Percentiles rank a stretch among this genome's conserved stretches.
Conservation (phyloP, 2,797 vertebrate species). For the Rachycentron canadum region DNA sequence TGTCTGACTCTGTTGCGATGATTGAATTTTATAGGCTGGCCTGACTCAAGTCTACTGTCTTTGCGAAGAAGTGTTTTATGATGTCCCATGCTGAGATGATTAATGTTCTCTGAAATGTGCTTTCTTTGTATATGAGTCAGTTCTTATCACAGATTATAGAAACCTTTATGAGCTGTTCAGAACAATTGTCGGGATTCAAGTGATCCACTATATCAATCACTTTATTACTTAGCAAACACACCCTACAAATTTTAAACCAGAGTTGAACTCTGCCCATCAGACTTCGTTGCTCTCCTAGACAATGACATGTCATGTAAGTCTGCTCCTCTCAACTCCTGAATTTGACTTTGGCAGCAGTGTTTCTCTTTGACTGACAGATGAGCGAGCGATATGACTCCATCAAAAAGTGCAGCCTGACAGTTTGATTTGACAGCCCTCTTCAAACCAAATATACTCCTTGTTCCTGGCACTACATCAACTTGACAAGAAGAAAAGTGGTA, state of each 20-base stretch:
- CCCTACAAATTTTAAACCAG: slow-evolving; percentile 46
- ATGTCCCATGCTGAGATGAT: slow-evolving; percentile 56
- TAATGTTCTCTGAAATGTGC: slow-evolving; percentile 55
- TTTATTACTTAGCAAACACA: slow-evolving; percentile 61
- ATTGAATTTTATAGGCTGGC: slow-evolving; percentile 60
- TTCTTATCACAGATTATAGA: slow-evolving; percentile 57
- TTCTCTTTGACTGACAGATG: slow-evolving; percentile 81
- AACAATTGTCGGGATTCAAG: slow-evolving; percentile 46
- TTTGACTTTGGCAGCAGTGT: slow-evolving; percentile 81
- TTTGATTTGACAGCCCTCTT: slow-evolving; percentile 83
- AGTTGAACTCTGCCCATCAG: slow-evolving; percentile 46
- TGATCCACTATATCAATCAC: slow-evolving; percentile 36
- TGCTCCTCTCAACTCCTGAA: slow-evolving; percentile 70
- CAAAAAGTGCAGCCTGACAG: slow-evolving; percentile 83
- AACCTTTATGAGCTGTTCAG: slow-evolving; percentile 50
- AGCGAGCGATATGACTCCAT: slow-evolving; percentile 79
- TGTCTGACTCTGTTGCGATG: slow-evolving; percentile 63
- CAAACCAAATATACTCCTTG: slow-evolving; percentile 82
- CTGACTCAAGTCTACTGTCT: slow-evolving; percentile 44
- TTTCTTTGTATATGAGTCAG: slow-evolving; percentile 61
- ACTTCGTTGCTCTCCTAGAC: slow-evolving; percentile 45
- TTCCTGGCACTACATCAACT: slow-evolving; percentile 81
- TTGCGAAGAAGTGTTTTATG: slow-evolving; percentile 56
- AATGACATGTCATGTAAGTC: slow-evolving; percentile 76
- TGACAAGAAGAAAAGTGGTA: slow-evolving; percentile 77